These are phyloP conservation scores for Tringa solitaria DNA, from an alignment of 2,113 vertebrate genomes.

Conservation along the genomic window DNA sequence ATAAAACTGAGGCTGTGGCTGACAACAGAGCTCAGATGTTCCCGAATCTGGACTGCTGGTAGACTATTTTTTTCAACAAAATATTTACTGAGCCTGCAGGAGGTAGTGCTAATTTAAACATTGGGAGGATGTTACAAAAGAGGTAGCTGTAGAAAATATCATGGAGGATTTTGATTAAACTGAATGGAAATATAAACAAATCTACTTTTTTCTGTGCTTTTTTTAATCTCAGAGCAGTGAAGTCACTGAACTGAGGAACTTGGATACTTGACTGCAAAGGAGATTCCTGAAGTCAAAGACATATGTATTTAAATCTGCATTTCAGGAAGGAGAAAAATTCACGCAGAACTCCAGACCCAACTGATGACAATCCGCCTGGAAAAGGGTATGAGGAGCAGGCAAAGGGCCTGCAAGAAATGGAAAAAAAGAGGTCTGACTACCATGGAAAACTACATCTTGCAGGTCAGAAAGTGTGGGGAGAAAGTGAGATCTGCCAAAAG, in stretches of 20 bases:
- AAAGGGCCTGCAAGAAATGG: background rate
- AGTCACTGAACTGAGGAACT: background rate
- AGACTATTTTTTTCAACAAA: background rate
- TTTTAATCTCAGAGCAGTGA: background rate
- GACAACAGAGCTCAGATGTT: background rate
- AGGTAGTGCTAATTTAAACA: background rate
- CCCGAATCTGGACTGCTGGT: background rate
- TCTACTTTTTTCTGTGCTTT: background rate
- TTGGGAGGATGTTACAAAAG: background rate
- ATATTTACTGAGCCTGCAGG: background rate
- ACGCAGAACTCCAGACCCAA: background rate
- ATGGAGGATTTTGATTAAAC: background rate
- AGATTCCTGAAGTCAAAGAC: background rate
- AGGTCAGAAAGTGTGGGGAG: background rate
- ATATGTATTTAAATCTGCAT: background rate
- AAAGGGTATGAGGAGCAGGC: background rate
- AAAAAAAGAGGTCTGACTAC: background rate
- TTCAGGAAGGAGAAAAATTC: background rate
- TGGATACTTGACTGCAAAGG: background rate
- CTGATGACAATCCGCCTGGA: background rate
- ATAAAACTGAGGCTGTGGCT: background rate
- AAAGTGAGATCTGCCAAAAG: slow-evolving; percentile 13
- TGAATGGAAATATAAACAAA: background rate
- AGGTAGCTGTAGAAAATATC: background rate
- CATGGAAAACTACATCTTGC: background rate